Evolutionary conservation across 2,113 vertebrate species (phyloP).

Genomic region (Gallinago jamesoni): DNA sequence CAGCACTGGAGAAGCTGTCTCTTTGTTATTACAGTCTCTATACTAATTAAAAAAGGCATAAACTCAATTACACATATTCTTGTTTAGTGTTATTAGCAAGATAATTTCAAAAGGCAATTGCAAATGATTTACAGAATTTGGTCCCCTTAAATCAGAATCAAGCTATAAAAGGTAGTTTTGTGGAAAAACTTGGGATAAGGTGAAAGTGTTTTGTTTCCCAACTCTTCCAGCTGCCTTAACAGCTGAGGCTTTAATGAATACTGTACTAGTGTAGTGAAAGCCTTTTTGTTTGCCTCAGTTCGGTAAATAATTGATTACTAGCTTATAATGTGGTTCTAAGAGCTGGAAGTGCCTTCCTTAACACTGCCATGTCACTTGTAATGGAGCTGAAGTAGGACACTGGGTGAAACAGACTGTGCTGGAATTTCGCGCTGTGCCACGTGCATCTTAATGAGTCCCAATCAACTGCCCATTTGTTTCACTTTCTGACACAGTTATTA

Average conservation of each 20-base stretch:
- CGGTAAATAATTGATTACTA: constrained; percentile 21
- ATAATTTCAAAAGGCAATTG: background rate
- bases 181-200: background rate
- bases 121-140: background rate
- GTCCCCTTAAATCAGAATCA: background rate
- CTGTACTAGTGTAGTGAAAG: background rate
- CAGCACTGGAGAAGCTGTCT: background rate
- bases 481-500: background rate
- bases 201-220: background rate
- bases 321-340: constrained; percentile 14
- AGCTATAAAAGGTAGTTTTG: background rate
- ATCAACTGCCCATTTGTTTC: background rate
- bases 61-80: background rate
- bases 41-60: background rate
- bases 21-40: background rate
- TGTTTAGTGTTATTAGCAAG: background rate
- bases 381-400: background rate
- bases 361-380: background rate
- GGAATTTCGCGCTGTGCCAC: background rate
- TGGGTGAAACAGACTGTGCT: background rate
- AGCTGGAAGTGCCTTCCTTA: background rate
- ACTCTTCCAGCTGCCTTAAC: background rate
- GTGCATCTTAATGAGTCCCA: background rate
- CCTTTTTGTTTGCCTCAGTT: background rate
- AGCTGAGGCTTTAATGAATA: background rate